Evolutionary conservation across 23 tunicate species (phyloP), one percentile per base, ranked within the genome.

Genomic region (Styela clava): DNA sequence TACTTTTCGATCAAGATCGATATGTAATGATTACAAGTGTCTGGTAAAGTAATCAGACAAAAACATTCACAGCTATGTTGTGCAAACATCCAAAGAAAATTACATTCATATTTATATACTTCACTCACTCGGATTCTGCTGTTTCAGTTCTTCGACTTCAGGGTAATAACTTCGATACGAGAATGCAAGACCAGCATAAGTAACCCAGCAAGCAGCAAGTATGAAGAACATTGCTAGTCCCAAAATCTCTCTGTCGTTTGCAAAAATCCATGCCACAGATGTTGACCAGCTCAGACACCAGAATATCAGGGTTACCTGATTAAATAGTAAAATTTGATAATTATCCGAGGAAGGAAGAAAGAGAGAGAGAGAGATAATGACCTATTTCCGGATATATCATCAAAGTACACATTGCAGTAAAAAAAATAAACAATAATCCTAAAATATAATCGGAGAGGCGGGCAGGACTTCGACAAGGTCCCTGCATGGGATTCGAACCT

Each of bases 211-310:
- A 2, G 90, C 52, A 2, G 82, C n/a, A 1, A 91, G 69, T 52
- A 91, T 70, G 72, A 82, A 51, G 24, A 77, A 79, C 35, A 91
- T 31, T 2, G 87, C 79, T 27, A 82, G 69, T 24, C 84, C 97
- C 29, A 85, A 77, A 61, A 82, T 81, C 78, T 91, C 97, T 3
- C 84, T 74, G 73, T 91, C 97, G 62, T 82, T 81, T 23, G 97
- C 86, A 35, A 91, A 91, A 24, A 91, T 69, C 97, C 97, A 91
- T 2, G 84, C 87, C 22, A 86, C 31, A 5, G 83, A 65, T 9
- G 65, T 25, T 1, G 74, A 69, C 73, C 79, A 91, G 5, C 74
- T 74, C 34, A 91, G 2, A 18, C 34, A 51, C 69, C 88, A 70
- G 64, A 85, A 25, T 33, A 82, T 37, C 30, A 91, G 64, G 72